These are phyloP conservation scores for Notothenia rossii DNA, from an alignment of 2,113 vertebrate species.

Conservation along the genomic window DNA sequence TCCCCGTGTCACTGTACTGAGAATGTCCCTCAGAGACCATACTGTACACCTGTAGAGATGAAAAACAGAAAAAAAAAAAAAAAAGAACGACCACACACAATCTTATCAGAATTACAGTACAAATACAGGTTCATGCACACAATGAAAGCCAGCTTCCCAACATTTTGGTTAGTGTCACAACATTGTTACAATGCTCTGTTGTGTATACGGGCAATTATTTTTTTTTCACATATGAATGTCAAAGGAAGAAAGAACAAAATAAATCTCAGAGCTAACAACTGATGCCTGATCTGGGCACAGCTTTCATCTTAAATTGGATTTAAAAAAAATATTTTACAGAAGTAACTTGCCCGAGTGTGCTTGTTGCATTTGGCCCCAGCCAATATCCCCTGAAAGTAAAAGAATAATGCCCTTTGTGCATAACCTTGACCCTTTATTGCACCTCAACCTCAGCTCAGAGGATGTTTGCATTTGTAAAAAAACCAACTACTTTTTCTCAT, in stretches of 20 bases:
- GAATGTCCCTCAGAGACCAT: conserved; percentile 50
- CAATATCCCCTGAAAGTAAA: conserved; percentile 56
- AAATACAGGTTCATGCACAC: conserved; percentile 86
- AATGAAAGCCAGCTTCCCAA: conserved; percentile 85
- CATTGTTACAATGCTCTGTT: conserved; percentile 79
- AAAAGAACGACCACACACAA: conserved; percentile 58
- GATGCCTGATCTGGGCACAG: conserved; percentile 36
- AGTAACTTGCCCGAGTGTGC: conserved; percentile 41
- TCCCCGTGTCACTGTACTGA: conserved; percentile 29
- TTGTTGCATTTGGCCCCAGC: conserved; percentile 62
- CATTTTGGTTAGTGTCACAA: conserved; percentile 81
- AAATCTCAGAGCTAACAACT: conserved; percentile 36
- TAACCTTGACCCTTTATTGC: conserved; percentile 63
- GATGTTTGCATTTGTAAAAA: conserved; percentile 40
- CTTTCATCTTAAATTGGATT: conserved; percentile 37
- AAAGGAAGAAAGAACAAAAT: conserved; percentile 51
- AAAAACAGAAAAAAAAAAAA: conserved; percentile 39
- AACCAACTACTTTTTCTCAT: conserved; percentile 1
- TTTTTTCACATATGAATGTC: conserved; percentile 62
- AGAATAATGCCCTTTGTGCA: conserved; percentile 79
- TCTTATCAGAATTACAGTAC: conserved; percentile 81
- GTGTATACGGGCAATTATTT: conserved; percentile 60
- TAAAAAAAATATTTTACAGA: conserved; percentile 27
- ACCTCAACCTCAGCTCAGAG: conserved; percentile 46
- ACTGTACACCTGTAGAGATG: conserved; percentile 67